Conservation (phyloP, 2,113 vertebrate genomes). For the Trichechus manatus region DNA sequence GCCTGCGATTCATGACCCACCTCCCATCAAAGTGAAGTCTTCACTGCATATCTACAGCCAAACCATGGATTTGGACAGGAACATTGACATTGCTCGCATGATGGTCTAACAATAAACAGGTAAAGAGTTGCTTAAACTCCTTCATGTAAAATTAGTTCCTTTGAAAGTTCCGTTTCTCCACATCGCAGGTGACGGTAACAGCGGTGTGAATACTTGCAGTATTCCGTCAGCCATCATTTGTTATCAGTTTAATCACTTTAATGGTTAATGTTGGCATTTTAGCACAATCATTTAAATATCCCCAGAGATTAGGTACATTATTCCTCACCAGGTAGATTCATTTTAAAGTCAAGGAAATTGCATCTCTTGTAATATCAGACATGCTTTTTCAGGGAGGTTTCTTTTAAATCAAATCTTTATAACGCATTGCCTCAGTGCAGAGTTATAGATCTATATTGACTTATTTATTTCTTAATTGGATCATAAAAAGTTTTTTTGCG, state of each 20-base stretch:
- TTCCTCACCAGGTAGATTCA: slow-evolving; percentile 54
- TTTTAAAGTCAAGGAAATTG: slow-evolving; percentile 59
- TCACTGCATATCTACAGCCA: slow-evolving; percentile 53
- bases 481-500: background rate
- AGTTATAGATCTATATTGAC: slow-evolving; percentile 17
- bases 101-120: slow-evolving; percentile 37
- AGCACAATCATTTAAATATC: slow-evolving; percentile 58
- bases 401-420: slow-evolving; percentile 38
- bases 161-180: slow-evolving; percentile 4
- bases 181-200: background rate
- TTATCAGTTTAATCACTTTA: slow-evolving; percentile 62
- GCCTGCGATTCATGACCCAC: background rate
- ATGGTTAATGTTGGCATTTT: slow-evolving; percentile 72
- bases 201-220: slow-evolving; percentile 47
- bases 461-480: slow-evolving; percentile 49
- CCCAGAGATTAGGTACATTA: background rate
- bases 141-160: slow-evolving; percentile 60
- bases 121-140: slow-evolving; percentile 60
- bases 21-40: background rate
- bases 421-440: background rate
- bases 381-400: background rate
- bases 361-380: background rate
- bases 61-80: slow-evolving; percentile 64
- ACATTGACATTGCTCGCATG: background rate
- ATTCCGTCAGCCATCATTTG: slow-evolving; percentile 39